Conservation (phyloP, 2,888 invertebrate species). For the Erpobdella octoculata region DNA sequence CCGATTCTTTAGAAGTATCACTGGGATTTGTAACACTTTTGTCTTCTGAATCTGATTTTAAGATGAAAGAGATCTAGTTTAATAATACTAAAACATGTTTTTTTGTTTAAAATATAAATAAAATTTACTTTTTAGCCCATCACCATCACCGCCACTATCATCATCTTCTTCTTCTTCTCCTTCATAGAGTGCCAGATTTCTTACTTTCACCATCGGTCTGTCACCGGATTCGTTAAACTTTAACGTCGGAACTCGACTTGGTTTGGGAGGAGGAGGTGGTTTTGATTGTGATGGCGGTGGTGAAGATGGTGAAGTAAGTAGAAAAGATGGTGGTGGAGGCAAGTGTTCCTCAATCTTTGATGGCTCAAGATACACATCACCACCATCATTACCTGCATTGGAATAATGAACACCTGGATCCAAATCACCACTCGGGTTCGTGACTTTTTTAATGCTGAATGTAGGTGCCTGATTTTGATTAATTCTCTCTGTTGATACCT, state of each 20-base stretch:
- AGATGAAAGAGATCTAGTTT: no score
- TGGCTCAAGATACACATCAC: no score
- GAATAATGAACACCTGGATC: no score
- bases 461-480: no score
- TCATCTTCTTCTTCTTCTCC: background rate
- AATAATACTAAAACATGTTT: no score
- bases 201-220: slow-evolving; percentile 2
- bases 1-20: background rate
- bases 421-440: no score
- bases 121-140: background rate
- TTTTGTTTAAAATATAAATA: no score
- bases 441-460: no score
- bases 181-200: background rate
- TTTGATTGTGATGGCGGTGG: background rate
- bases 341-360: no score
- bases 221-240: background rate
- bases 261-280: slow-evolving; percentile 8
- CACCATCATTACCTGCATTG: no score
- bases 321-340: background rate
- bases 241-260: slow-evolving; percentile 2
- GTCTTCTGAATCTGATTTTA: no score
- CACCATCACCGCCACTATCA: background rate
- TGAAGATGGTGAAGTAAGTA: background rate
- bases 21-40: background rate
- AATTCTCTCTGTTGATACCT: no score